These are phyloP conservation scores for Rotaria socialis DNA, from an alignment of 2,888 invertebrate genomes.

Conservation along the genomic window DNA sequence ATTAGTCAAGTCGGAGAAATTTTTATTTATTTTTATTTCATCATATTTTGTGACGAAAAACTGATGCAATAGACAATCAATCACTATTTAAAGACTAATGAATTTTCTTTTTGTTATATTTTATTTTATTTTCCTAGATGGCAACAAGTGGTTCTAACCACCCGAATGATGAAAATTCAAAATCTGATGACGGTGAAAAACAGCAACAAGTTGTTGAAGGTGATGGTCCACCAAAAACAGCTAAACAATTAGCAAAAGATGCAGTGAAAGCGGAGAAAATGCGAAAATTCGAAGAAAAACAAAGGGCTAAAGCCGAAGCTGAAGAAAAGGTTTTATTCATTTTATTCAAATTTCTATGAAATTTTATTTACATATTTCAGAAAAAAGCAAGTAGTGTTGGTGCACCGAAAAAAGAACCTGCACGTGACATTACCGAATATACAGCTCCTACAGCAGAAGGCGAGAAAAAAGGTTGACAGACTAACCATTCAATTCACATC, in stretches of 20 bases:
- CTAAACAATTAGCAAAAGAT: neutral
- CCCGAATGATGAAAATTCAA: neutral
- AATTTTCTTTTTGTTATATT: no score
- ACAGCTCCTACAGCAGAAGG: neutral
- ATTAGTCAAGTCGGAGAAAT: neutral
- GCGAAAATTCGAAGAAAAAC: conserved; percentile 1
- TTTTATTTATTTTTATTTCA: no score
- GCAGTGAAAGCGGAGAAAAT: neutral
- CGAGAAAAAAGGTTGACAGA: conserved; percentile 38
- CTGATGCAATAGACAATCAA: no score
- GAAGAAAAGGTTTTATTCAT: neutral
- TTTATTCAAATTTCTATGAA: no score
- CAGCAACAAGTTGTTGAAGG: neutral
- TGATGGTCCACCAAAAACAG: neutral
- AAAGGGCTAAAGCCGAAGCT: neutral
- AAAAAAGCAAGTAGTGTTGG: neutral
- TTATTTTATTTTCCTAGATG: neutral
- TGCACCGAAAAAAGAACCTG: neutral
- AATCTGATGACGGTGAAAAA: neutral
- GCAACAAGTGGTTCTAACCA: neutral
- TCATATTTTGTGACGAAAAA: no score
- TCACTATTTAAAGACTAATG: no score
- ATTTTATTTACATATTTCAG: no score
- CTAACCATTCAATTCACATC: no score
- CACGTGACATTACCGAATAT: neutral